phyloP scores from a whole-genome alignment of 2,888 invertebrate species.

The Synanthedon formicaeformis region DNA sequence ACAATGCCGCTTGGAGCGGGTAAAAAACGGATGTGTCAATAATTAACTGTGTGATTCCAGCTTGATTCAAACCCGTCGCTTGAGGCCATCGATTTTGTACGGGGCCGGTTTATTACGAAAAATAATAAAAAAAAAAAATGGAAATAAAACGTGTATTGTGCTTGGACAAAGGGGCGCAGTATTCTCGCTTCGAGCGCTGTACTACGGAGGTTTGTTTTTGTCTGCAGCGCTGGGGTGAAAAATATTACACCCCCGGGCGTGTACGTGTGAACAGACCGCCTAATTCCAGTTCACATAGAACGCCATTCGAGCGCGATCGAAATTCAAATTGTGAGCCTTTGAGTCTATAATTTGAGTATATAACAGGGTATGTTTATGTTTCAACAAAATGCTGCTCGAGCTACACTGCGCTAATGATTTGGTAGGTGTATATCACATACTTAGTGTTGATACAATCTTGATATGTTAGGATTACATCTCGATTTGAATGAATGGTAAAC shows the following conservation, averaged over 20 bases:
- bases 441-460: no score
- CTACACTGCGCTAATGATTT: no score
- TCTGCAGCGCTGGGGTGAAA: slow-evolving; percentile 47
- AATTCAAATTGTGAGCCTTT: not conserved
- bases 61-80: slow-evolving; percentile 44
- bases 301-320: not conserved
- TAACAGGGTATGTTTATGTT: no score
- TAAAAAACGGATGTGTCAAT: slow-evolving; percentile 68
- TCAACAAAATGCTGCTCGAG: no score
- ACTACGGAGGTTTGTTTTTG: slow-evolving; percentile 11
- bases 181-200: slow-evolving; percentile 19
- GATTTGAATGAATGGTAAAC: no score
- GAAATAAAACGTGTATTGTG: slow-evolving; percentile 41
- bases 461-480: no score
- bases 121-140: slow-evolving; percentile 16
- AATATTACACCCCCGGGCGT: slow-evolving; percentile 65
- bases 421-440: no score
- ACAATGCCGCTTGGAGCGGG: slow-evolving; percentile 37
- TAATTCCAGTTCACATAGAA: slow-evolving; percentile 1
- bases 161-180: slow-evolving; percentile 22
- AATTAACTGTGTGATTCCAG: slow-evolving; percentile 64
- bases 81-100: slow-evolving; percentile 50
- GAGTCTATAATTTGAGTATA: no score
- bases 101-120: slow-evolving; percentile 33
- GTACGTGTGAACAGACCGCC: slow-evolving; percentile 25